Conservation (phyloP, 2,113 vertebrate species). For the Ptychochromis oligacanthus region DNA sequence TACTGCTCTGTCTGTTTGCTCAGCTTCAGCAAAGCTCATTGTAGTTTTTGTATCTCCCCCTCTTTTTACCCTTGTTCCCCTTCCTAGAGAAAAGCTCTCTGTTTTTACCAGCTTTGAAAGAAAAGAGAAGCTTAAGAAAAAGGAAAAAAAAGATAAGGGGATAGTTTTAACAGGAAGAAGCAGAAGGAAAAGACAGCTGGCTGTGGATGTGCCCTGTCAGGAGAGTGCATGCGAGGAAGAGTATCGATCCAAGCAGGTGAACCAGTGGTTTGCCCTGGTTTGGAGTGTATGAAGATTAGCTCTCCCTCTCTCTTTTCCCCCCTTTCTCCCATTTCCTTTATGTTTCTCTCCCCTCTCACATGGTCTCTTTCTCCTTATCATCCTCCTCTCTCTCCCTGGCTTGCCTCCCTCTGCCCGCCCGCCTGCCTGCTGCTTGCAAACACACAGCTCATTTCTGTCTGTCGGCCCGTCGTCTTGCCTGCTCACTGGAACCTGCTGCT, state of each 20-base stretch:
- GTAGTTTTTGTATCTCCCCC: slow-evolving; percentile 33
- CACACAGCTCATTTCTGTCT: slow-evolving; percentile 69
- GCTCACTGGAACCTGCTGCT: slow-evolving; percentile 60
- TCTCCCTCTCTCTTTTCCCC: background rate
- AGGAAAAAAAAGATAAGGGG: background rate
- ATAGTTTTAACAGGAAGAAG: slow-evolving; percentile 47
- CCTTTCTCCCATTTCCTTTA: background rate
- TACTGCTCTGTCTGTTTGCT: slow-evolving; percentile 57
- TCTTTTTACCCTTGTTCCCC: slow-evolving; percentile 22
- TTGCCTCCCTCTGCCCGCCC: slow-evolving; percentile 18
- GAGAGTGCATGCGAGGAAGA: slow-evolving; percentile 18
- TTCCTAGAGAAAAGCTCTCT: slow-evolving; percentile 33
- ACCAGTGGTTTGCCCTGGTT: slow-evolving; percentile 55
- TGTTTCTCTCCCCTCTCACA: background rate
- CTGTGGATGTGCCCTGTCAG: slow-evolving; percentile 55
- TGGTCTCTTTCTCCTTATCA: background rate
- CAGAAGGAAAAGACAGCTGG: slow-evolving; percentile 15
- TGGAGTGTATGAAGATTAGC: slow-evolving; percentile 62
- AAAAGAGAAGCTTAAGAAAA: slow-evolving; percentile 15
- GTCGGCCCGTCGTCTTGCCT: slow-evolving; percentile 45
- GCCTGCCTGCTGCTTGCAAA: slow-evolving; percentile 62
- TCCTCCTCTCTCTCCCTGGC: slow-evolving; percentile 18
- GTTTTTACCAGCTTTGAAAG: slow-evolving; percentile 59
- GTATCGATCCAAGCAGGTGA: slow-evolving; percentile 73
- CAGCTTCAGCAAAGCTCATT: slow-evolving; percentile 54